Percentiles rank a stretch among this genome's conserved stretches.
Evolutionary conservation across 2,113 vertebrate genomes (phyloP).

Genomic region (Circaetus cinerascens): DNA sequence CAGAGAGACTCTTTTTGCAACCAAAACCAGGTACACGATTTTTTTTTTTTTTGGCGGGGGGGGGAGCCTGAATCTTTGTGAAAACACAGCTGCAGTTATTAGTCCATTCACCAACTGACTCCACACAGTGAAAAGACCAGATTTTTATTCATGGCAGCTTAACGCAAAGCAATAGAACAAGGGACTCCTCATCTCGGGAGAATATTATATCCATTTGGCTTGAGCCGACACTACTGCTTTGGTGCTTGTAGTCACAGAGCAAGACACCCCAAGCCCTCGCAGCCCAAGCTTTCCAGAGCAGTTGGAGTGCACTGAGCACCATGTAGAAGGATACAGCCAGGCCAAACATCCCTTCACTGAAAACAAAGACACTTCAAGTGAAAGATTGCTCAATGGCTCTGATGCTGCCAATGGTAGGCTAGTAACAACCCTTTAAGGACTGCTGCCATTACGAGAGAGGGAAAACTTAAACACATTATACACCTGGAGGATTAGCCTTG

Average conservation of each 20-base stretch:
- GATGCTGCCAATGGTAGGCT: not conserved
- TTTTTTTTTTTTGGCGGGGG: no score
- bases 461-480: not conserved
- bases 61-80: not conserved
- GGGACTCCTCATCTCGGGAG: not conserved
- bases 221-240: not conserved
- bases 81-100: not conserved
- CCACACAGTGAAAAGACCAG: not conserved
- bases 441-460: not conserved
- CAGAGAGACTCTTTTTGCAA: not conserved
- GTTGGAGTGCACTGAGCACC: accelerated
- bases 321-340: not conserved
- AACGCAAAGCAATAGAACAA: not conserved
- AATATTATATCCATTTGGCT: not conserved
- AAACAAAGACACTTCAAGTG: not conserved
- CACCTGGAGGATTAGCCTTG: not conserved
- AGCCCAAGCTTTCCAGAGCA: not conserved
- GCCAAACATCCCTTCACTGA: not conserved
- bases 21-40: not conserved
- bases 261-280: not conserved
- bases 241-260: not conserved
- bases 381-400: not conserved
- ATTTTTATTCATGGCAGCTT: not conserved
- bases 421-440: not conserved
- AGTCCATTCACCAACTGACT: not conserved